A percentile compares a stretch with the other conserved stretches of the same genome.
Evolutionary conservation across 37 sponge, comb jelly and placozoan species (phyloP).

Genomic region (Halisarca cf. caerulea): DNA sequence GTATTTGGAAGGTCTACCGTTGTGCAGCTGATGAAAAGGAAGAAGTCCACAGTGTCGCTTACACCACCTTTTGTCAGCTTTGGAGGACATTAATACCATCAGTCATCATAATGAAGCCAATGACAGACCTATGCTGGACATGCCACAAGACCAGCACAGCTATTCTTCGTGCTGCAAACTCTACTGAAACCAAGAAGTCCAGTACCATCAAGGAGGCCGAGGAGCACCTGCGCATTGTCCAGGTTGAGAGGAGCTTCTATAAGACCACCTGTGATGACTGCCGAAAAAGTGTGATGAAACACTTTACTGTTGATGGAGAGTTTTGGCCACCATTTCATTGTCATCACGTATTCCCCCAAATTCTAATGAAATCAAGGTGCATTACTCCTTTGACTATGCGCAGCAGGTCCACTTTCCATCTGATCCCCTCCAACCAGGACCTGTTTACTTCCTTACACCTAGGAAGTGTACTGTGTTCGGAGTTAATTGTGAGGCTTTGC

Average conservation of each 20-base stretch:
- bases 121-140: no score
- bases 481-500: conserved; percentile 57
- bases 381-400: conserved; percentile 50
- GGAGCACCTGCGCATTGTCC: conserved; percentile 24
- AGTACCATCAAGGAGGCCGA: no score
- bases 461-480: conserved; percentile 71
- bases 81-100: no score
- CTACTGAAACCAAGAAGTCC: no score
- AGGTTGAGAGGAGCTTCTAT: conserved; percentile 25
- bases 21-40: neutral
- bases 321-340: neutral
- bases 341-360: neutral
- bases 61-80: conserved; percentile 30
- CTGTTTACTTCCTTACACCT: conserved; percentile 40
- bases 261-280: neutral
- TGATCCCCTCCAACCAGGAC: conserved; percentile 20
- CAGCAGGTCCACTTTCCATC: conserved; percentile 20
- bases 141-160: no score
- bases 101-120: no score
- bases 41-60: neutral
- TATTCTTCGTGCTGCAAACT: no score
- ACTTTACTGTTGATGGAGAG: neutral
- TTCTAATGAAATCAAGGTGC: conserved; percentile 29
- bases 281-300: neutral
- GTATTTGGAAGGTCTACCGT: neutral